A percentile compares a stretch with the other conserved stretches of the same genome.
These are phyloP conservation scores for Pelvicachromis taeniatus DNA, from an alignment of 2,113 vertebrate genomes.

Conservation along the genomic window DNA sequence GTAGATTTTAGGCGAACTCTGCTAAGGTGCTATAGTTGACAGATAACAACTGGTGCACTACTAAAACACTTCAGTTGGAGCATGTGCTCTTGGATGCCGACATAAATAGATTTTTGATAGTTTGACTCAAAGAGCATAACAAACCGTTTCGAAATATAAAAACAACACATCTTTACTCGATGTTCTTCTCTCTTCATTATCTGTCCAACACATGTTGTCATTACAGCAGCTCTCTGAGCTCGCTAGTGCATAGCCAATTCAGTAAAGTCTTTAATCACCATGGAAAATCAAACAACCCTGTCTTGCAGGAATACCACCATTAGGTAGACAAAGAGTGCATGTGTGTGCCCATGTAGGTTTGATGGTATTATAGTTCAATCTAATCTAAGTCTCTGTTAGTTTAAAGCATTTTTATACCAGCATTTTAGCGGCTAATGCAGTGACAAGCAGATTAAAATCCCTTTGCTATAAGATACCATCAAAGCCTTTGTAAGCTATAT, in stretches of 20 bases:
- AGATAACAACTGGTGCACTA: neutral
- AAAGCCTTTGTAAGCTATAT: neutral
- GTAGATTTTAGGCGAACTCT: neutral
- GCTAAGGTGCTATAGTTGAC: neutral
- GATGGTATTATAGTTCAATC: neutral
- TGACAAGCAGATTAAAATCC: rapidly evolving
- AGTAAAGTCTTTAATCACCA: neutral
- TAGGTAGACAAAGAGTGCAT: neutral
- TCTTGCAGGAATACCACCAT: neutral
- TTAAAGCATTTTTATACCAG: neutral
- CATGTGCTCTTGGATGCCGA: neutral
- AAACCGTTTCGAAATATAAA: neutral
- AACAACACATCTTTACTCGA: neutral
- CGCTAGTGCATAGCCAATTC: neutral
- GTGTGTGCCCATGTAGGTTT: neutral
- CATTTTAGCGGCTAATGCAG: neutral
- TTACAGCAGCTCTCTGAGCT: neutral
- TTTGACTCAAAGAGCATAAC: neutral
- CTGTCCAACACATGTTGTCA: neutral
- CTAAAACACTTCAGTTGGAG: neutral
- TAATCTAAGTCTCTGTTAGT: neutral
- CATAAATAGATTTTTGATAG: neutral
- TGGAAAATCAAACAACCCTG: neutral
- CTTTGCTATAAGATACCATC: neutral
- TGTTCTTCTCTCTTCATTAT: neutral